Base-by-base conservation (phyloP, 2,113 vertebrate genomes). In the Nothocercus nigrocapillus region DNA sequence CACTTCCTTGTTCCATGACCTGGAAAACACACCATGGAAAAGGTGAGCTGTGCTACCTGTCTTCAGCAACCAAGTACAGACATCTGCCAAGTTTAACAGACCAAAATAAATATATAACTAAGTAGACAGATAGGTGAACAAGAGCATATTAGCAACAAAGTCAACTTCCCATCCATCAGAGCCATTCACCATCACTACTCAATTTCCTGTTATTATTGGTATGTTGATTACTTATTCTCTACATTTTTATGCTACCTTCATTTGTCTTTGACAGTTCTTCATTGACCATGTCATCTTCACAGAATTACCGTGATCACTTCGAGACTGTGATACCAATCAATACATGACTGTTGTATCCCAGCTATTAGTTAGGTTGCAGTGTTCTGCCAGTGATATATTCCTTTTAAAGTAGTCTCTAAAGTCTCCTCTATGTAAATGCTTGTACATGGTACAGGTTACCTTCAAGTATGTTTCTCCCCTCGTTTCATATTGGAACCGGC, bases 381-480 rank as follows among this genome's bases (percentile, higher is more conserved):
- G 9, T 75, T 61, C 42, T 72, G 68, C 83, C 38, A 86, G 18
- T 40, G 78, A 24, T 81, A 15, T 51, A 45, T 12, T 75, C 40
- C 38, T 74, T 93, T 27, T 68, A 59, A 81, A n/a, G 3, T 72
- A 11, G 7, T 28, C 47, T 8, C 30, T 36, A 36, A 36, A 36
- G 36, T 93, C 32, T 88, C 81, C 42, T 69, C 58, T 83, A 19
- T 91, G 32, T 63, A 85, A n/a, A 18, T 84, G 49, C 11, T 30
- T 28, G 32, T 3, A 5, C 22, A 13, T 40, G 22, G 40, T 25
- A 62, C 45, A 66, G 40, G 66, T 97, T 95, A 99, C 99, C 99
- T 99, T 99, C 78, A 99, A 97, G 95, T 98, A 99, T 0, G 99
- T 99, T 97, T 99, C 99, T 95, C 99, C 99, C 98, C 99, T 98